Conservation (phyloP, 2,888 invertebrate species). For the Pomacea canaliculata region DNA sequence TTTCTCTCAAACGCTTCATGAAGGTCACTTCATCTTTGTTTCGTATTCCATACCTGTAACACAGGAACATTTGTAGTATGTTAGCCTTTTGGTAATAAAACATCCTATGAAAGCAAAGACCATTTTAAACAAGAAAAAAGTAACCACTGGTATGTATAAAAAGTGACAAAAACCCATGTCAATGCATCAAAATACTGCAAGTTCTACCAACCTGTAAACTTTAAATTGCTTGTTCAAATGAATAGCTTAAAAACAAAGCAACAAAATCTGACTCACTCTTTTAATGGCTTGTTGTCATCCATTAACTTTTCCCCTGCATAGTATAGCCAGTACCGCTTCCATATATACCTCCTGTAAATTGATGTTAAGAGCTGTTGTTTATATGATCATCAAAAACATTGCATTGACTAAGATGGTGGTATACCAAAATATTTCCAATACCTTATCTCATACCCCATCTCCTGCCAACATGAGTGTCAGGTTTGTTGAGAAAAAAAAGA, state of each 20-base stretch:
- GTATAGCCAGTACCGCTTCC: constrained; percentile 77
- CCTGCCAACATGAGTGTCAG: too few relatives aligned
- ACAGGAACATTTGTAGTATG: not conserved
- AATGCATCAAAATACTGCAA: too few relatives aligned
- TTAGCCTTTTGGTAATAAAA: too few relatives aligned
- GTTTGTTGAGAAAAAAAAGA: too few relatives aligned
- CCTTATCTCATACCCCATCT: too few relatives aligned
- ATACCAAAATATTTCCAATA: not conserved
- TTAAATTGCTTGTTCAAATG: too few relatives aligned
- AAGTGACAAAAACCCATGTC: too few relatives aligned
- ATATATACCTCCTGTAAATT: constrained; percentile 78
- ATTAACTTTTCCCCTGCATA: constrained; percentile 76
- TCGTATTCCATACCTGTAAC: constrained; percentile 75
- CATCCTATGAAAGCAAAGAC: too few relatives aligned
- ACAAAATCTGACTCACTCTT: constrained; percentile 68
- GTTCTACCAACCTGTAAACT: too few relatives aligned
- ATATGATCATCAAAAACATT: not conserved
- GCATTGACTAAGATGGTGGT: not conserved
- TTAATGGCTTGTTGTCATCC: constrained; percentile 77
- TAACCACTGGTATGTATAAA: too few relatives aligned
- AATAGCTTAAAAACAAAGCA: too few relatives aligned
- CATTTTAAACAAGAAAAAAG: too few relatives aligned
- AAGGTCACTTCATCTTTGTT: constrained; percentile 82
- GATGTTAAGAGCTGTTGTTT: not conserved
- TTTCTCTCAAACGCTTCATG: constrained; percentile 75